phyloP scores from a whole-genome alignment of 2,113 vertebrate species.

The Dasyornis broadbenti region DNA sequence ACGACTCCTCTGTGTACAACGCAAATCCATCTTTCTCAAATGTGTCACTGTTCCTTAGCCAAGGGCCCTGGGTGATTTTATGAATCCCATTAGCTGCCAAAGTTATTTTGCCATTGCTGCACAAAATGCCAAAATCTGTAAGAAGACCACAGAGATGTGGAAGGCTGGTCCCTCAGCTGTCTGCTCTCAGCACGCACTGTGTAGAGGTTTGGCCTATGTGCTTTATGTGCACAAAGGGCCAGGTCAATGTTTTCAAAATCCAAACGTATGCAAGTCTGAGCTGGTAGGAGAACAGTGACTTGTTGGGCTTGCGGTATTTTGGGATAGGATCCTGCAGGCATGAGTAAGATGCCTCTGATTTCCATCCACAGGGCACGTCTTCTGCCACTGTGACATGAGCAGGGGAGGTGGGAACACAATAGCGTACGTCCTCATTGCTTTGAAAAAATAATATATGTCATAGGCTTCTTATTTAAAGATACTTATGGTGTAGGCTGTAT shows the following conservation, averaged over 20 bases:
- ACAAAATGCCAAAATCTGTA: not conserved
- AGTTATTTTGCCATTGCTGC: not conserved
- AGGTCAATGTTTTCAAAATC: not conserved
- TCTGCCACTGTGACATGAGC: not conserved
- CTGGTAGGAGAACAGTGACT: not conserved
- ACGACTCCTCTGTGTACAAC: fast-evolving
- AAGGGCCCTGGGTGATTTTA: not conserved
- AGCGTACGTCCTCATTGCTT: not conserved
- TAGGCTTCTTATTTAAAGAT: not conserved
- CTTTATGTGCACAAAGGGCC: not conserved
- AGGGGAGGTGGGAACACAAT: not conserved
- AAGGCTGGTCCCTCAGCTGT: not conserved
- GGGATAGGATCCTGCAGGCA: not conserved
- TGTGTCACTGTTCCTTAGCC: not conserved
- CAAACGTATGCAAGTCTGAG: not conserved
- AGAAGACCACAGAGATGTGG: not conserved
- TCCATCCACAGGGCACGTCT: not conserved
- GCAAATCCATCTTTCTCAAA: not conserved
- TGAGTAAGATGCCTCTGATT: fast-evolving
- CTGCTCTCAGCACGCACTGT: not conserved
- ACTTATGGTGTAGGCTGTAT: not conserved
- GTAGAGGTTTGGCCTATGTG: not conserved
- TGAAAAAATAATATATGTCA: not conserved
- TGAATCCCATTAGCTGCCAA: not conserved
- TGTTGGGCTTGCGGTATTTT: not conserved